Evolutionary conservation across 2,113 vertebrate genomes (phyloP).

Genomic region (Pachypanchax playfairii): DNA sequence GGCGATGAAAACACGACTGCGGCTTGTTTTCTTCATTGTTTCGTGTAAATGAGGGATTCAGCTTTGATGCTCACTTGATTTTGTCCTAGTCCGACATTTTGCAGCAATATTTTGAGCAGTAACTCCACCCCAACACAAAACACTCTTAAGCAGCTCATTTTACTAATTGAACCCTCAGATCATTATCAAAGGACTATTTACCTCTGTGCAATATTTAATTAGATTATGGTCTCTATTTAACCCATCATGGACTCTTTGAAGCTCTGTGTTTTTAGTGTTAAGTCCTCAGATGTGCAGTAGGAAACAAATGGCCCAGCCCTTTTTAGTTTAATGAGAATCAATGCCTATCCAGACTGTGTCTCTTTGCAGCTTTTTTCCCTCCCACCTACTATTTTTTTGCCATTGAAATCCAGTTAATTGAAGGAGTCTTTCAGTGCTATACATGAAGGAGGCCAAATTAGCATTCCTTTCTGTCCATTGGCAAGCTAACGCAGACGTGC

Average conservation of each 20-base stretch:
- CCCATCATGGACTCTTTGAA: slow-evolving; percentile 98
- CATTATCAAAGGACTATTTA: slow-evolving; percentile 99
- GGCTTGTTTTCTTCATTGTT: too few species aligned
- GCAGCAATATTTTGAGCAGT: slow-evolving; percentile 81
- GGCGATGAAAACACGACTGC: too few species aligned
- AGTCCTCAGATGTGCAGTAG: slow-evolving; percentile 90
- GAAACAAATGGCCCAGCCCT: slow-evolving; percentile 90
- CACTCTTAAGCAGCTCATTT: slow-evolving; percentile 87
- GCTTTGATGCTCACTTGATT: slow-evolving; percentile 80
- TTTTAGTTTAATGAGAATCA: slow-evolving; percentile 96
- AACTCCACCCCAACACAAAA: slow-evolving; percentile 80
- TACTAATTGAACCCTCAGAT: slow-evolving; percentile 94
- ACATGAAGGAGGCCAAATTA: slow-evolving; percentile 98
- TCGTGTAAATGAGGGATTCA: too few species aligned
- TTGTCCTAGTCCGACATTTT: slow-evolving; percentile 77
- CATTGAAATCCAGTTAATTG: slow-evolving; percentile 99
- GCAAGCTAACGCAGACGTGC: slow-evolving; percentile 84
- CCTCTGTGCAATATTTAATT: slow-evolving; percentile 98
- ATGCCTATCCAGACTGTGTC: slow-evolving; percentile 86
- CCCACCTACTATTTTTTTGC: slow-evolving; percentile 74
- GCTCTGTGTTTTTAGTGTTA: slow-evolving; percentile 90
- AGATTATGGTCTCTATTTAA: slow-evolving; percentile 99
- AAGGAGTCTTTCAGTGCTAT: slow-evolving; percentile 93
- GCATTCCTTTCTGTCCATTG: slow-evolving; percentile 91
- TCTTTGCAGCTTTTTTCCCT: slow-evolving; percentile 86